Base-by-base conservation (phyloP, 1,140 invertebrate species). In the Palaemon carinicauda region DNA sequence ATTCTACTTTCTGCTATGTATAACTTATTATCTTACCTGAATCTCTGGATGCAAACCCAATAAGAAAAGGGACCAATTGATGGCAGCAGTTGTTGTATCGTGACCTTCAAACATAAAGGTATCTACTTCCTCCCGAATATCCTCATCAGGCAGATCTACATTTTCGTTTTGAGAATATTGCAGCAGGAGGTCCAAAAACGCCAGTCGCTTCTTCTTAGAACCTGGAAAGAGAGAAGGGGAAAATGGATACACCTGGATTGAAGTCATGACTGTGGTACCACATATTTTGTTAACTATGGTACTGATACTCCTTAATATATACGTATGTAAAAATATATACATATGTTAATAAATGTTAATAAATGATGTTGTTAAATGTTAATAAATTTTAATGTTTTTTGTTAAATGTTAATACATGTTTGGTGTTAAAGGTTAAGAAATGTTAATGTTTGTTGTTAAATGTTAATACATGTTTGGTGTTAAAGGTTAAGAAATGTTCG, bases 71-170 rank as follows among this genome's bases (percentile, higher is more conserved):
- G 96, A 95, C 93, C 97, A 98, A 90, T 95, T 96, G 29, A 95
- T 95, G n/a, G 94, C 96, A 71, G 96, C 94, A 2, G 96, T 95
- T 1, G 97, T 98, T 1, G 97, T 98, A 90, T 98, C 97, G 91
- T 98, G 97, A 33, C 97, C 96, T 94, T 98, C 97, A 91, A 98
- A 98, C 96, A 97, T 97, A 89, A 98, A 98, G 1, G 97, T 98
- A 90, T 97, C 96, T 0, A 97, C 96, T 94, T 97, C 96, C 92
- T 97, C 96, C 89, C 96, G 95, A 87, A 98, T 97, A 92, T 98
- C 97, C 69, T 95, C 94, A 82, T 98, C 95, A 51, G 94, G 95
- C 69, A 98, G 94, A 9, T n/a, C 27, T 0, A 94, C 92, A 3
- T 95, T 94, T 14, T 95, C 96, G 88, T 95, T 95, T 90, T 96